A percentile compares a stretch with the other conserved stretches of the same genome.
Evolutionary conservation across 2,113 vertebrate genomes (phyloP).

Genomic region (Nycticebus coucang): DNA sequence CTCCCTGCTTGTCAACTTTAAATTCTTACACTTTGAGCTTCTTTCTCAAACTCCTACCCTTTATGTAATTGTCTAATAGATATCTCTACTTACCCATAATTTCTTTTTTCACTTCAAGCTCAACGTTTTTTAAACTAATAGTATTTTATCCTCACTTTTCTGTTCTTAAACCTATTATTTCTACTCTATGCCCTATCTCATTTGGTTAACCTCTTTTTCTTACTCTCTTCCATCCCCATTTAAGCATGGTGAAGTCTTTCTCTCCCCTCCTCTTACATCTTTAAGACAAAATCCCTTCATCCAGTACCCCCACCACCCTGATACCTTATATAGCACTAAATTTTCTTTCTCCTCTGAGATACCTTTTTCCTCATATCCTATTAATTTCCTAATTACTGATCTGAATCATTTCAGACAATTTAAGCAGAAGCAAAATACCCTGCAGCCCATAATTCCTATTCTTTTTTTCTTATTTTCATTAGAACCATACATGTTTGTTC

Average conservation of each 20-base stretch:
- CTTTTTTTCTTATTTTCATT: neutral
- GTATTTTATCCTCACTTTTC: neutral
- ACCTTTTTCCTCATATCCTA: neutral
- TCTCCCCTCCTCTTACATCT: neutral
- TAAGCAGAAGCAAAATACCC: neutral
- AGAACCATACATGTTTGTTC: neutral
- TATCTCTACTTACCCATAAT: neutral
- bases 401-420: neutral
- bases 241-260: neutral
- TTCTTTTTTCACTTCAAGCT: constrained; percentile 3
- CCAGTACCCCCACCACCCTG: neutral
- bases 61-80: neutral
- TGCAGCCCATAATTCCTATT: neutral
- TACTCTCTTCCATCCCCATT: neutral
- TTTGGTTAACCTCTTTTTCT: neutral
- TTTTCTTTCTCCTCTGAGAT: neutral
- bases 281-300: neutral
- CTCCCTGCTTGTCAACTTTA: neutral
- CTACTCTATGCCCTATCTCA: neutral
- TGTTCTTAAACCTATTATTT: neutral
- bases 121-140: neutral
- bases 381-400: neutral
- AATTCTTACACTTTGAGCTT: neutral
- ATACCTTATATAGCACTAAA: neutral
- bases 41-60: neutral